Base-by-base conservation (phyloP, 2,888 invertebrate species). In the Unio pictorum region DNA sequence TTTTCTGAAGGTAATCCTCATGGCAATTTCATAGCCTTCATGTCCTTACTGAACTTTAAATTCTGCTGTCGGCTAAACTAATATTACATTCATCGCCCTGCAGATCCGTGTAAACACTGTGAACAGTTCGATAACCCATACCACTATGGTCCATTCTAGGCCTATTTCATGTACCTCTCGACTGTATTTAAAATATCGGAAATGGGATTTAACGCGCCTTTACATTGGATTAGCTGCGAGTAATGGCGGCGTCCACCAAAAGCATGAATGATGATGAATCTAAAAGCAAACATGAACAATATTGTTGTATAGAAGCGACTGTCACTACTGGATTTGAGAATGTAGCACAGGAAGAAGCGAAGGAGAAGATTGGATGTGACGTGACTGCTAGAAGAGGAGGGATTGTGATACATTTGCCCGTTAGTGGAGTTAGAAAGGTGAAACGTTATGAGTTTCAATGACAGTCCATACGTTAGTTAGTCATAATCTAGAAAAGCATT, bases 311-410 rank as follows among this genome's bases (percentile, higher is more conserved):
- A 60, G 90, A 91, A 78, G 89, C 89, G 5, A 89, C 90, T 28
- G 90, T 91, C 23, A 83, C 85, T 0, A 90, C 91, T 54, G 91
- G 91, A 6, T 89, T 91, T 73, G 91, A 91, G 75, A 73, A 76
- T 57, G 80, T 87, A 18, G 90, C 90, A 6, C 81, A 81, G 60
- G 88, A 87, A 55, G 91, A 91, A 80, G 87, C 88, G 7, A 70
- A 80, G 62, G 87, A 89, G 80, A 86, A 85, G 60, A 78, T 90
- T 55, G 79, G 79, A 5, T 71, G 76, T n/a, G 72, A 76, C 20
- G 82, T 80, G 17, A 73, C 69, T n/a, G 69, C 76, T 34, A 72
- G 76, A 54, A 81, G 87, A 67, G 90, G 90, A 28, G 79, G 84
- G 63, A 87, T 90, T 59, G 71, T 80, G n/a, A 81, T 89, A 66